A percentile compares a stretch with the other conserved stretches of the same genome.
Conservation (phyloP, 2,797 vertebrate genomes). For the Chiloscyllium punctatum region DNA sequence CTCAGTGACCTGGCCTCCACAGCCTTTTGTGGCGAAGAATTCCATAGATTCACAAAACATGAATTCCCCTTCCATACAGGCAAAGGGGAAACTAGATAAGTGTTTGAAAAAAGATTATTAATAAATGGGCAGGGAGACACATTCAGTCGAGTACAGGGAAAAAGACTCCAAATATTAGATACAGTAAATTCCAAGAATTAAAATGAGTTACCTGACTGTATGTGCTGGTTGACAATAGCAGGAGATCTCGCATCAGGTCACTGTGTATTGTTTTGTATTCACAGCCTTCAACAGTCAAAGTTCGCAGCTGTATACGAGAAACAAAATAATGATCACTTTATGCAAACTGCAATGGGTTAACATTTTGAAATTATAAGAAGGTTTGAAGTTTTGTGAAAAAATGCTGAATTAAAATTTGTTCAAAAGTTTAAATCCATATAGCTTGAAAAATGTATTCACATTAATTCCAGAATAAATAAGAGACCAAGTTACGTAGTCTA, state of each 20-base stretch:
- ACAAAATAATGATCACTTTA: neutral
- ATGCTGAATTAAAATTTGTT: neutral
- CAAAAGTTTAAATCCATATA: neutral
- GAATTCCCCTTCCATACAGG: neutral
- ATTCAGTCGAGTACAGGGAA: neutral
- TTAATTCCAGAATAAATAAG: neutral
- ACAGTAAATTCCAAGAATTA: neutral
- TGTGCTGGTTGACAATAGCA: constrained; percentile 88
- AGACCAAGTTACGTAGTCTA: constrained; percentile 2
- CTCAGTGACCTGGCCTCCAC: no score
- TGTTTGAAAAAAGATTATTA: neutral
- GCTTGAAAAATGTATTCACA: neutral
- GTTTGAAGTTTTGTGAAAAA: neutral
- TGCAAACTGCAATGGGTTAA: neutral
- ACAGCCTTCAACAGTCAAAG: constrained; percentile 86
- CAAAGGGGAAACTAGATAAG: neutral
- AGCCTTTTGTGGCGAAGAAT: no score
- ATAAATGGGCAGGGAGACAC: neutral
- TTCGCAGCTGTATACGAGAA: constrained; percentile 69
- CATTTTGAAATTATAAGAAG: neutral
- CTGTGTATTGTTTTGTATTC: constrained; percentile 84
- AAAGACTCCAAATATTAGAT: neutral
- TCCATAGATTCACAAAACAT: no score
- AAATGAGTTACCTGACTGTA: constrained; percentile 80
- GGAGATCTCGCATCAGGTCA: constrained; percentile 82